Conservation (phyloP, 1,140 invertebrate species). For the Sinonovacula constricta region DNA sequence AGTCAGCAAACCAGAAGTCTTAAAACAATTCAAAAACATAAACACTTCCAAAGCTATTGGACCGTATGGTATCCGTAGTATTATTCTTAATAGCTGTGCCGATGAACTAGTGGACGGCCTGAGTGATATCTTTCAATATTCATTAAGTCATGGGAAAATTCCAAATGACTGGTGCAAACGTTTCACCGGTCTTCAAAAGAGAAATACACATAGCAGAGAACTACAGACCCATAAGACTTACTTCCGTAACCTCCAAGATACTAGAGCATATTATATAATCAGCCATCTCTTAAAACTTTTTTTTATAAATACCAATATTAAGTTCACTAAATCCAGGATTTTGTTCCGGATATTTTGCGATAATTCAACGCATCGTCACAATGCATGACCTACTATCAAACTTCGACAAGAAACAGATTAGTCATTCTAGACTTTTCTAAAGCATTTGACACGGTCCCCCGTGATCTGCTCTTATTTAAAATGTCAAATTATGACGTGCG, state of each 20-base stretch:
- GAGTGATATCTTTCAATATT: too few species aligned
- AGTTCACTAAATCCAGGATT: too few species aligned
- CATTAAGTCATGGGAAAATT: slow-evolving; percentile 4
- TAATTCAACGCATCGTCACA: slow-evolving; percentile 2
- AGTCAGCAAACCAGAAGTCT: slow-evolving; percentile 5
- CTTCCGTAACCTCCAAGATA: slow-evolving; percentile 3
- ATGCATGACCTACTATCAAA: neutral
- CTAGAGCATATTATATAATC: slow-evolving; percentile 9
- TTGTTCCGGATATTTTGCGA: slow-evolving; percentile 1
- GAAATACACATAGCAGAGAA: slow-evolving; percentile 36
- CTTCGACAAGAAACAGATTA: slow-evolving; percentile 8
- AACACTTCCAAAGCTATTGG: slow-evolving; percentile 24
- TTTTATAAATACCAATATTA: too few species aligned
- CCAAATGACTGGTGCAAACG: slow-evolving; percentile 28
- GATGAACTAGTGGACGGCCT: neutral
- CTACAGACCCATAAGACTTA: slow-evolving; percentile 8
- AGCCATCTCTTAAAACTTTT: neutral
- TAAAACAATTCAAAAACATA: slow-evolving; percentile 20
- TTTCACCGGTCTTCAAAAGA: slow-evolving; percentile 33
- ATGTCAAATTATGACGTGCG: too few species aligned
- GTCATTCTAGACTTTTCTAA: slow-evolving; percentile 11
- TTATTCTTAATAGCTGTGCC: too few species aligned
- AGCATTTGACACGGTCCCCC: too few species aligned
- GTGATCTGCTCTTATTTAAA: too few species aligned
- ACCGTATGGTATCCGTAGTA: slow-evolving; percentile 23